Evolutionary conservation across 2,888 invertebrate species (phyloP), one percentile per base, ranked within the genome.

Genomic region (Ypsolopha scabrella): DNA sequence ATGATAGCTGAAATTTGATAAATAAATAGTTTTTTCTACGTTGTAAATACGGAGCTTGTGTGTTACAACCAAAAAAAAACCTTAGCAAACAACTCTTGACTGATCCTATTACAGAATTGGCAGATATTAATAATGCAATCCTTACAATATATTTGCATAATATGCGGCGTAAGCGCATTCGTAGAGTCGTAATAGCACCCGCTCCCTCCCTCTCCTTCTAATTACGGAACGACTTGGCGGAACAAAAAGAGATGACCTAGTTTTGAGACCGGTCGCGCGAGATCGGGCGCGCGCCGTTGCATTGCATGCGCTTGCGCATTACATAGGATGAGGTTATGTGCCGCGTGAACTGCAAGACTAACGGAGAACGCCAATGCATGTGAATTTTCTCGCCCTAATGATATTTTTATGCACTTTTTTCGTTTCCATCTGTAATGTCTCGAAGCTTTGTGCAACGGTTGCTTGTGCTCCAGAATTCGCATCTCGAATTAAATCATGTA

Each of bases 241-340:
- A 87, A 85, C 83, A 87, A 87, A 87, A 87, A 87, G 85, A 83
- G 82, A 86, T 83, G 85, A 77, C 87, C 87, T 68, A 87, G 76
- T 80, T 87, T 79, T 70, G 64, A 68, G 76, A 83, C 85, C 83
- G 85, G 86, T 83, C 80, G 81, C 73, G 75, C 80, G 75, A 80
- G 85, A 83, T 85, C 79, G 79, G 77, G 80, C 69, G 75, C 77
- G 77, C 80, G 75, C 81, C 82, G 85, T 79, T 82, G 81, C 80
- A 76, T 49, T 41, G 49, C 49, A 49, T 49, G 41, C 49, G 34
- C 43, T 11, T 34, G 36, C 79, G 74, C 72, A 78, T 82, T 82
- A 82, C 83, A 80, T 80, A 79, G 79, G 80, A 75, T 75, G 77
- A 71, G 79, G 80, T 82, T 83, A 79, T 81, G 79, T 75, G 72